Evolutionary conservation across 2,113 vertebrate genomes (phyloP), one percentile per base, ranked within the genome.

Genomic region (Clarias gariepinus): DNA sequence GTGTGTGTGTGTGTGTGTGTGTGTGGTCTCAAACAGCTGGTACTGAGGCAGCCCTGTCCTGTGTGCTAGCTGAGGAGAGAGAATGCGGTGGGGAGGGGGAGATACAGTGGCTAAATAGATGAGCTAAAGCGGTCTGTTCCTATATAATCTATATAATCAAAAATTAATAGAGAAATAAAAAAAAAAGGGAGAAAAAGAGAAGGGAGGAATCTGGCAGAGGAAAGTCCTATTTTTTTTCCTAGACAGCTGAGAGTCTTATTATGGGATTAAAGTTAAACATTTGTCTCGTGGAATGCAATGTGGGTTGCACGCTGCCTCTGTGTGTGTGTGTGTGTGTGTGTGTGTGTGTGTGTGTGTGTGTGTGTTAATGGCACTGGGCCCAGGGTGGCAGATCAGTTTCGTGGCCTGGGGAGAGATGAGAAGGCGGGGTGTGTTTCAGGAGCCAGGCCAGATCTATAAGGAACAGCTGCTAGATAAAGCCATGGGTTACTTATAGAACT

Each of bases 201-300:
- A 83, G 64, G 85, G 82, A 89, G 92, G 91, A 93, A 92, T 94
- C 93, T 91, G 94, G 91, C 92, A 93, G 93, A 91, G 92, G 91
- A 94, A 94, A 93, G 93, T 92, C 93, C 77, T 95, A 92, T 94
- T 93, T 95, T 92, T 95, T 94, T 95, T 92, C 89, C 88, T 90
- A 91, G 95, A 95, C 95, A 95, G 95, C 94, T 95, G 95, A 96
- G 94, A 92, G 91, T 95, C 94, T 94, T 95, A 95, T 95, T 95
- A 94, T 94, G 91, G 94, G 95, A 95, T 95, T 96, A 95, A 91
- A 95, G 93, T 94, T 92, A 94, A 95, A 94, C 94, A 95, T 93
- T 92, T 86, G 87, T 91, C 92, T 88, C 73, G 19, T 86, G 94
- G 90, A 91, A 91, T 91, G 83, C 91, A 90, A 28, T 85, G 63